These are phyloP conservation scores for Trogon surrucura DNA, from an alignment of 2,113 vertebrate species.

Conservation along the genomic window DNA sequence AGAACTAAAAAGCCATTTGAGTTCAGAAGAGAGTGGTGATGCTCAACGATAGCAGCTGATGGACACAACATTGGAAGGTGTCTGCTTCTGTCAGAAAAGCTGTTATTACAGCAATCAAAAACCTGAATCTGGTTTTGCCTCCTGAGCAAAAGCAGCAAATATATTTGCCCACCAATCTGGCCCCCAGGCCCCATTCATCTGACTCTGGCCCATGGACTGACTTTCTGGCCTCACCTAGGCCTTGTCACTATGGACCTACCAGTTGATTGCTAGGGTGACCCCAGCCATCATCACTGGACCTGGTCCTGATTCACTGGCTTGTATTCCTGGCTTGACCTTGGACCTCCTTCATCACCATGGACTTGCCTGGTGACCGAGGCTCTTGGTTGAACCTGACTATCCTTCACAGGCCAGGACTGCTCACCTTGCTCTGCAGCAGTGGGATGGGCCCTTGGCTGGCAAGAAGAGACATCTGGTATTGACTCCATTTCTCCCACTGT, in stretches of 20 bases:
- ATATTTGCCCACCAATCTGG: accelerated
- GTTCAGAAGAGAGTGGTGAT: background rate
- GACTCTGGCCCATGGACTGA: background rate
- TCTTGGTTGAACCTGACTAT: background rate
- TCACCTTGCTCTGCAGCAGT: background rate
- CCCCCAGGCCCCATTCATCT: background rate
- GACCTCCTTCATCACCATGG: no score
- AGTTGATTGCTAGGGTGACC: background rate
- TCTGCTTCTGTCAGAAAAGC: background rate
- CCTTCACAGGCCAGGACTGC: background rate
- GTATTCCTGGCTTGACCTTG: background rate
- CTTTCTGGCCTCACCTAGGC: background rate
- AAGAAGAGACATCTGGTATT: background rate
- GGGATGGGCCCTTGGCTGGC: background rate
- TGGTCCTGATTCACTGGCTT: background rate
- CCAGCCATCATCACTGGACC: background rate
- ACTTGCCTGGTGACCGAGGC: background rate
- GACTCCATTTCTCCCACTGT: background rate
- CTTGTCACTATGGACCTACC: background rate
- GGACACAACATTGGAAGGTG: background rate
- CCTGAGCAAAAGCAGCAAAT: background rate
- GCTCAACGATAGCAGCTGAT: background rate
- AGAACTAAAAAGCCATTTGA: background rate
- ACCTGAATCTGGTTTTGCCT: background rate
- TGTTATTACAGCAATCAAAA: background rate